A percentile compares a stretch with the other conserved stretches of the same genome.
phyloP scores from a whole-genome alignment of 2,113 vertebrate genomes.

The Corythornis vintsioides region DNA sequence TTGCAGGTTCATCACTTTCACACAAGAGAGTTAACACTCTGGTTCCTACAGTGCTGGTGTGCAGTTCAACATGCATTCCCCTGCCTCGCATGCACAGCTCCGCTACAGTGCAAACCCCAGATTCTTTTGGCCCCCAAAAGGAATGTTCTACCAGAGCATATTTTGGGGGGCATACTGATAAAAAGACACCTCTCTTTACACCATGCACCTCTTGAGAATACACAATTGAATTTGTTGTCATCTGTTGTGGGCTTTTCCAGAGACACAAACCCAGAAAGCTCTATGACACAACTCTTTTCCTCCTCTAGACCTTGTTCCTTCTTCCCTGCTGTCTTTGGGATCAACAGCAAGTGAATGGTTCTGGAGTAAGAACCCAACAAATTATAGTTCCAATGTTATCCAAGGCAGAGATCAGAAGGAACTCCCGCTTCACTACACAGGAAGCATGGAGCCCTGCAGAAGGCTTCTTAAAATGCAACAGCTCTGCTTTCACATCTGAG shows the following conservation, averaged over 20 bases:
- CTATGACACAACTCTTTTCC: background rate
- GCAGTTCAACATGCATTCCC: background rate
- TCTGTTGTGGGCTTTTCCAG: background rate
- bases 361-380: background rate
- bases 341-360: background rate
- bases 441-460: background rate
- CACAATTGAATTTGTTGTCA: background rate
- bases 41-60: background rate
- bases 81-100: background rate
- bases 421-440: background rate
- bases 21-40: background rate
- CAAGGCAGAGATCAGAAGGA: background rate
- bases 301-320: background rate
- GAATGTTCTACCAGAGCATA: background rate
- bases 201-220: background rate
- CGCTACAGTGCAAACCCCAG: background rate
- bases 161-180: background rate
- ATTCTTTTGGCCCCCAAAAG: background rate
- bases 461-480: background rate
- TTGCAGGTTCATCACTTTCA: background rate
- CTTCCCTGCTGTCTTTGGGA: background rate
- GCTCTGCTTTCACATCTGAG: background rate
- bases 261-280: conserved; percentile 14
- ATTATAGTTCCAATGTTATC: background rate
- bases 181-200: background rate